Conservation (phyloP, 2,888 invertebrate species). For the Hyposoter didymator region DNA sequence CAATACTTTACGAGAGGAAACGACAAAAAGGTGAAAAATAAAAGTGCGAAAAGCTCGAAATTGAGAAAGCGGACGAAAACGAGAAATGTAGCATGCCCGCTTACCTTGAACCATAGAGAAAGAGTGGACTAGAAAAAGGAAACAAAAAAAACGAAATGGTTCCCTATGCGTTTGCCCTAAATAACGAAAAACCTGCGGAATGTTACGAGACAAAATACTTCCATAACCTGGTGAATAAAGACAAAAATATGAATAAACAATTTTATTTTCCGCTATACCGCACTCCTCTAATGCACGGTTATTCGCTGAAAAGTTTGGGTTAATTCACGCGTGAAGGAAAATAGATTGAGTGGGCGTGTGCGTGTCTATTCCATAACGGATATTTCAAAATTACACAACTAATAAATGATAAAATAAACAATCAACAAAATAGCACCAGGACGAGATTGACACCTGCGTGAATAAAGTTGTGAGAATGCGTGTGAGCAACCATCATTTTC, state of each 20-base stretch:
- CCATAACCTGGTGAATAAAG: conserved; percentile 75
- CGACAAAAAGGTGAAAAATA: background rate
- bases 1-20: no score
- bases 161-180: conserved; percentile 9
- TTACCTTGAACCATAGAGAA: conserved; percentile 67
- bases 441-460: background rate
- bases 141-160: conserved; percentile 4
- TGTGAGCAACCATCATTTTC: no score
- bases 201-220: conserved; percentile 30
- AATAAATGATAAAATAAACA: background rate
- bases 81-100: conserved; percentile 62
- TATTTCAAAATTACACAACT: no score
- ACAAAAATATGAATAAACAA: conserved; percentile 17
- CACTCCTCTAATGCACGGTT: conserved; percentile 65
- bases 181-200: conserved; percentile 27
- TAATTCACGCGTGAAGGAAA: conserved; percentile 45
- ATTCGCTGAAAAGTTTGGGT: conserved; percentile 61
- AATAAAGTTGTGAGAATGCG: no score
- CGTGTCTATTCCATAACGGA: background rate
- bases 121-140: conserved; percentile 48
- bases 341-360: conserved; percentile 11
- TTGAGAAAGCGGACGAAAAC: background rate
- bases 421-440: background rate
- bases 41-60: background rate
- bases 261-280: conserved; percentile 64